phyloP scores from a whole-genome alignment of 2,797 vertebrate species.

The Malacoraja senta region DNA sequence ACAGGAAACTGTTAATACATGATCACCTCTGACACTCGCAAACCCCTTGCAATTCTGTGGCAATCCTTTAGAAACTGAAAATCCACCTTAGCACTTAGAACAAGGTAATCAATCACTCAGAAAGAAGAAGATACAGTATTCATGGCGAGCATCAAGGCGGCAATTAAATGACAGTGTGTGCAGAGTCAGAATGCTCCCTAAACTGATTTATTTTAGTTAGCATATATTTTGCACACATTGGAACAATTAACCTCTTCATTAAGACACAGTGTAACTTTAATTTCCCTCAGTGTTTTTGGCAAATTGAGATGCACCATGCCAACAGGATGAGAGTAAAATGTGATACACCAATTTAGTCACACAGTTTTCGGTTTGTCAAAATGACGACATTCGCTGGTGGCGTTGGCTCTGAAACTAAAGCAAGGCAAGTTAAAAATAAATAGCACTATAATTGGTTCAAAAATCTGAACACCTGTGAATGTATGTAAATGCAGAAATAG shows the following conservation, averaged over 20 bases:
- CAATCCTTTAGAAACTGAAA: slow-evolving; percentile 47
- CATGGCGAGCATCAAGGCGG: slow-evolving; percentile 47
- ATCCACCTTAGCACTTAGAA: slow-evolving; percentile 48
- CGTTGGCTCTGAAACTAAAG: slow-evolving; percentile 38
- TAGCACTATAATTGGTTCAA: slow-evolving; percentile 5
- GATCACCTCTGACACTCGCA: slow-evolving; percentile 40
- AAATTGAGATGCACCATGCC: slow-evolving; percentile 47
- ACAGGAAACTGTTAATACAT: slow-evolving; percentile 38
- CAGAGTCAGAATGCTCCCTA: slow-evolving; percentile 52
- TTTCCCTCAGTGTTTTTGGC: slow-evolving; percentile 47
- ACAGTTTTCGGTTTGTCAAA: slow-evolving; percentile 51
- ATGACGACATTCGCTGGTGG: slow-evolving; percentile 48
- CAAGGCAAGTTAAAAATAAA: slow-evolving; percentile 6
- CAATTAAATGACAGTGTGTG: slow-evolving; percentile 50
- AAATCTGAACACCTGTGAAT: neutral
- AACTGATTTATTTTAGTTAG: slow-evolving; percentile 53
- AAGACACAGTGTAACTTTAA: slow-evolving; percentile 45
- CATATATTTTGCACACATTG: slow-evolving; percentile 49
- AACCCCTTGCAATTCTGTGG: slow-evolving; percentile 43
- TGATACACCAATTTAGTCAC: slow-evolving; percentile 50
- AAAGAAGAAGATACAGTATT: slow-evolving; percentile 50
- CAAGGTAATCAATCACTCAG: slow-evolving; percentile 50
- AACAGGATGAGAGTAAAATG: slow-evolving; percentile 48
- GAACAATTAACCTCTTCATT: slow-evolving; percentile 52
- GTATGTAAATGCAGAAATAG: neutral